Conservation (phyloP, 2,888 invertebrate species). For the Pyrrhosoma nymphula region DNA sequence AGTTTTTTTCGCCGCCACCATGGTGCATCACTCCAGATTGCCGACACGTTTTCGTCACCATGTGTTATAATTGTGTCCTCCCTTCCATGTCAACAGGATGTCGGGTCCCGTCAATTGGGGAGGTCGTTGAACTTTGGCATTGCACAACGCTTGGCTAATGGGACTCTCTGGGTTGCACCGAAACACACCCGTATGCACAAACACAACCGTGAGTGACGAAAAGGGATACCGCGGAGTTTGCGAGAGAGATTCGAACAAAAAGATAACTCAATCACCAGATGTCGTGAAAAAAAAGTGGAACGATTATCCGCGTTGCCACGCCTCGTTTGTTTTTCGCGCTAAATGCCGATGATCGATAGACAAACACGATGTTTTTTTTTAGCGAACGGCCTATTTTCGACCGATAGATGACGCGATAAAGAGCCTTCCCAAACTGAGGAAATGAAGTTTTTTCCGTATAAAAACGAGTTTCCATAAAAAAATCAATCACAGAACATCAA, state of each 20-base stretch:
- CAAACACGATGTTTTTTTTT: not conserved
- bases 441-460: not conserved
- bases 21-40: not conserved
- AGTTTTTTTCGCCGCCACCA: not conserved
- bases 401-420: not conserved
- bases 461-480: not conserved
- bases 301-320: not conserved
- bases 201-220: not conserved
- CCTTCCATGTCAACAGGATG: conserved; percentile 60
- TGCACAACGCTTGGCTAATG: not conserved
- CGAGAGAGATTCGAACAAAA: not conserved
- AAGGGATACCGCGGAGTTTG: not conserved
- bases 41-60: not conserved
- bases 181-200: not conserved
- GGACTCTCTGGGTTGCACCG: not conserved
- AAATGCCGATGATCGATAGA: not conserved
- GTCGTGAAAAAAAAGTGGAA: not conserved
- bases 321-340: not conserved
- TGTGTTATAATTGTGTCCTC: not conserved
- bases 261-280: not conserved
- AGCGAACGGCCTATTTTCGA: not conserved
- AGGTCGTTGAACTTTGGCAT: not conserved
- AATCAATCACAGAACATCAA: not conserved
- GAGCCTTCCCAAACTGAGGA: not conserved
- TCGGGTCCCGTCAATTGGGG: not conserved